Evolutionary conservation across 2,888 invertebrate species (phyloP), one percentile per base, ranked within the genome.

Genomic region (Cheilosia vulpina): DNA sequence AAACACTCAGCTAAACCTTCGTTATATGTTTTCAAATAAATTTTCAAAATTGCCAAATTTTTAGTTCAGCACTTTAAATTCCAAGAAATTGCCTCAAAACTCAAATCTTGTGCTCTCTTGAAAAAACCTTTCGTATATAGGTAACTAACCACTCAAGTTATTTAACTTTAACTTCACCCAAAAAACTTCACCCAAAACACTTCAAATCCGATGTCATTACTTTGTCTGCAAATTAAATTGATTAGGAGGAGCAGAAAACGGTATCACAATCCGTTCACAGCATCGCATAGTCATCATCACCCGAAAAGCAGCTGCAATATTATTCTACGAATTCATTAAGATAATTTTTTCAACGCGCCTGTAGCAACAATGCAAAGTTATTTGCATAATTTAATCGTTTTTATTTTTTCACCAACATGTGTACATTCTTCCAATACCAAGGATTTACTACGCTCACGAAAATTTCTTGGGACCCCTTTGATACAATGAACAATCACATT

Each of bases 341-440:
- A 81, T 81, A 57, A 80, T 85, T 85, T 85, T 81, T 85, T 81
- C 81, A 85, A 85, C 85, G 81, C 85, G 80, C 76, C 77, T 81
- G 81, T 63, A 81, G 72, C 85, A 81, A 85, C 85, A 85, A 85
- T 81, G 57, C 85, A 45, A 47, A 71, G 21, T 57, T 72, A 85
- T 85, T 85, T 85, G 82, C 87, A 87, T 87, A 87, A 87, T 87
- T 87, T 83, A 73, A 82, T 87, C 75, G 78, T 87, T 83, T 79
- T 57, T 52, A 52, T 57, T 62, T 62, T 62, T 80, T 72, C 62
- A 19, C 15, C 21, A 73, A 58, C 76, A 53, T 77, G 13, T 57
- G 34, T 60, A 68, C 69, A 62, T 71, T 76, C 47, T 77, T 58
- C 31, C 58, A 75, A 79, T 79, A 73, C 53, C 60, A 73, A 65